Base-by-base conservation (phyloP, 2,888 invertebrate species). In the Sarcophaga caerulescens region DNA sequence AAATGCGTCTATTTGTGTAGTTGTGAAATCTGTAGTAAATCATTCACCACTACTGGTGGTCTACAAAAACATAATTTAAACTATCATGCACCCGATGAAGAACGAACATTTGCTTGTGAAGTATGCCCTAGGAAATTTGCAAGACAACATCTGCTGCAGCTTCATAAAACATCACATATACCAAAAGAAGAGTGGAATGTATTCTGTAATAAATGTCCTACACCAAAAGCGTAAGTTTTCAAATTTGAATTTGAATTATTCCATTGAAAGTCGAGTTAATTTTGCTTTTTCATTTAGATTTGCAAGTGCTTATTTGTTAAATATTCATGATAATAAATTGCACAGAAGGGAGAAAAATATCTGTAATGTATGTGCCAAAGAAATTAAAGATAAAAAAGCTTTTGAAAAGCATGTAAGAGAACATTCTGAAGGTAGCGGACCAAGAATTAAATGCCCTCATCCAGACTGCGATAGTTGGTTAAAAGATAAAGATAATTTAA, bases 361-460 rank as follows among this genome's bases (percentile, higher is more conserved):
- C 65, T 93, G 92, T 78, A 92, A 93, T 87, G 92, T 93, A 10
- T 93, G 93, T 59, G 93, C 93, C 3, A 92, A 92, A 87, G 92
- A 92, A 4, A 92, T 93, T 76, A 90, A 92, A 0, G 93, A 92
- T 4, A 90, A 91, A 17, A 90, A 91, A 0, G 90, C 91, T n/a
- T 93, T 92, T 74, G 91, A 91, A 69, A 91, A 91, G 1, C 92
- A 93, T 87, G 92, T 92, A 57, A 75, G 90, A 63, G 91, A 91
- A 82, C 93, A 93, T 69, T 90, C 90, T 0, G 92, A 91, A 17
- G 90, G 91, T 0, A 90, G 89, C 6, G 89, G 90, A 65, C 92
- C 93, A 3, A 92, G 91, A 84, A 90, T 93, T 4, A 92, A 93
- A 88, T 93, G 93, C 59, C 90, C 91, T 0, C 91, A 92, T n/a